Evolutionary conservation across 2,113 vertebrate species (phyloP).

Genomic region (Aphelocoma coerulescens): DNA sequence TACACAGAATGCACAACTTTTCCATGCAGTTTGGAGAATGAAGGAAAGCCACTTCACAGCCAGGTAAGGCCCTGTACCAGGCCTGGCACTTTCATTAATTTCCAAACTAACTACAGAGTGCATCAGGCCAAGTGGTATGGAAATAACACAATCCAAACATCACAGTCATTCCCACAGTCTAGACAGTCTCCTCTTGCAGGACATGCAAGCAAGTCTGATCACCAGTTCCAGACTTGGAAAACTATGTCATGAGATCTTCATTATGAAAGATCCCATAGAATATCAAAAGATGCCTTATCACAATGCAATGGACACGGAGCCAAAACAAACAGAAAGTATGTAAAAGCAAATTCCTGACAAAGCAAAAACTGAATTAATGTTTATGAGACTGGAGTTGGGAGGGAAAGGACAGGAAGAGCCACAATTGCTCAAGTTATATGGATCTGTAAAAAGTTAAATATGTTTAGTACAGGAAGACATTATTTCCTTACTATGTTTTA

Average conservation of each 20-base stretch:
- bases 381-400: neutral
- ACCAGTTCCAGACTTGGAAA: conserved; percentile 47
- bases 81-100: neutral
- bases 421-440: neutral
- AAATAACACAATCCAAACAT: conserved; percentile 59
- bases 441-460: neutral
- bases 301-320: neutral
- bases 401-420: neutral
- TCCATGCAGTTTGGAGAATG: neutral
- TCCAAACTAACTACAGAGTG: conserved; percentile 4
- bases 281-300: conserved; percentile 50
- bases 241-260: conserved; percentile 38
- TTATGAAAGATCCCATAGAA: conserved; percentile 6
- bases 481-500: neutral
- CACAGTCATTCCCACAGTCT: conserved; percentile 63
- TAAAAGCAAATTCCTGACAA: conserved; percentile 36
- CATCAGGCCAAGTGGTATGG: neutral
- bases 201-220: conserved; percentile 14
- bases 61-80: neutral
- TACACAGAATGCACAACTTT: neutral
- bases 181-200: conserved; percentile 47
- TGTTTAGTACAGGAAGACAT: neutral
- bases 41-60: neutral
- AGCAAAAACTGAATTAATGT: conserved; percentile 26
- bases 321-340: conserved; percentile 41